Base-by-base conservation (phyloP, 2,797 vertebrate genomes). In the Acropternis orthonyx region DNA sequence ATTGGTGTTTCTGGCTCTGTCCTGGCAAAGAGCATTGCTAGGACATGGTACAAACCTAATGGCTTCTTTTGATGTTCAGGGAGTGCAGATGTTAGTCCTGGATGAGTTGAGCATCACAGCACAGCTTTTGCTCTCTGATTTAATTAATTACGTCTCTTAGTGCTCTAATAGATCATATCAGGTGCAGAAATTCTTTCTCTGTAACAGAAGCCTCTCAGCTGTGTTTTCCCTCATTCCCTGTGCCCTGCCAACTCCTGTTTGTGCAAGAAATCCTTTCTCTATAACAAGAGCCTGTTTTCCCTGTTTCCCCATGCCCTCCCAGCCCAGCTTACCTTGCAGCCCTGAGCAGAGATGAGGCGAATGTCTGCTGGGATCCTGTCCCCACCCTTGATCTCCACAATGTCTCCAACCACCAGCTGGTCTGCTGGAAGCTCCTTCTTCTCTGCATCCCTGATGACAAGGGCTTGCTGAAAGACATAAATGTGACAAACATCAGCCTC, bases 371-470 rank as follows among this genome's bases (percentile, higher is more conserved):
- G 98, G 82, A 98, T 98, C 85, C 96, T 97, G 75, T 98, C 98
- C 56, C 98, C 98, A 30, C 98, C 98, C 96, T 98, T 98, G 78
- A 98, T 97, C 80, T 98, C 98, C 52, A 98, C 98, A 0, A 98
- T 76, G 61, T 98, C 98, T 30, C 98, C 98, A 51, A 98, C 98
- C 71, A 98, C 98, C 56, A 98, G 95, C 51, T 98, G 96, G 20
- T 98, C 97, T 71, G 98, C 98, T 22, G 98, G 66, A 62, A 98
- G 69, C 59, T 97, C 96, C 68, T 95, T 97, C 92, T 98, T 98
- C 67, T 98, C 97, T 1, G 96, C 95, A 27, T 98, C 97, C 73
- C 98, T 97, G 80, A 98, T 96, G 75, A 98, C 98, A 37, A 98
- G 93, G 41, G 98, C 98, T 98, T 98, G 97, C 98, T 98, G 78